phyloP scores from a whole-genome alignment of 2,113 vertebrate genomes.

The Syngnathus scovelli region DNA sequence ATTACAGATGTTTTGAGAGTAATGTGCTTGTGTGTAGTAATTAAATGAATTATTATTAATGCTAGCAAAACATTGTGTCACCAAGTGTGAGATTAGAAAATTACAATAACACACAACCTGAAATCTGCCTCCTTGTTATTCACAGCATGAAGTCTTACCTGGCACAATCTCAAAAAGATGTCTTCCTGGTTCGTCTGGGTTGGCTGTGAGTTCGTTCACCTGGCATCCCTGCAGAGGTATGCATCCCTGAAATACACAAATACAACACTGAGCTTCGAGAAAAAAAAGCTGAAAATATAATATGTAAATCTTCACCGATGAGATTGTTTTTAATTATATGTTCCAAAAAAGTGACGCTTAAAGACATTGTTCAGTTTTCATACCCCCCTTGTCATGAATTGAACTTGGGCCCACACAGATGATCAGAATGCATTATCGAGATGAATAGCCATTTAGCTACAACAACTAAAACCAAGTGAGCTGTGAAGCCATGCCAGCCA shows the following conservation, averaged over 20 bases:
- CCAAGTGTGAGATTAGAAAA: neutral
- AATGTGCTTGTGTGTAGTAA: no score
- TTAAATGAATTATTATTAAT: neutral
- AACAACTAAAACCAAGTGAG: constrained; percentile 35
- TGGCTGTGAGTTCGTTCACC: constrained; percentile 79
- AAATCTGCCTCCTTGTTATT: constrained; percentile 43
- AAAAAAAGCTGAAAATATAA: neutral
- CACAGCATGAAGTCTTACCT: constrained; percentile 67
- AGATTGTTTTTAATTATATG: neutral
- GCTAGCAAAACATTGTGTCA: neutral
- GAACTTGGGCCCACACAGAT: constrained; percentile 43
- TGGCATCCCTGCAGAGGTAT: constrained; percentile 84
- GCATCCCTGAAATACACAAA: constrained; percentile 71
- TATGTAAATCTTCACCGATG: neutral
- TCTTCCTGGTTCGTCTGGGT: constrained; percentile 81
- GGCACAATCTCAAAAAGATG: constrained; percentile 86
- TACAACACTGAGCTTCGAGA: neutral
- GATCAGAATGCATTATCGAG: constrained; percentile 57
- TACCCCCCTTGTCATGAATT: constrained; percentile 15
- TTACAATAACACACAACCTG: neutral
- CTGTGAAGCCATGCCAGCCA: constrained; percentile 48
- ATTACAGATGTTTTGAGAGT: no score
- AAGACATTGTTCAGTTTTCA: neutral
- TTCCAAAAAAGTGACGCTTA: neutral
- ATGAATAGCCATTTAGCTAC: constrained; percentile 58